These are phyloP conservation scores for Macaca nemestrina DNA, from an alignment of 2,113 vertebrate species.

Conservation along the genomic window DNA sequence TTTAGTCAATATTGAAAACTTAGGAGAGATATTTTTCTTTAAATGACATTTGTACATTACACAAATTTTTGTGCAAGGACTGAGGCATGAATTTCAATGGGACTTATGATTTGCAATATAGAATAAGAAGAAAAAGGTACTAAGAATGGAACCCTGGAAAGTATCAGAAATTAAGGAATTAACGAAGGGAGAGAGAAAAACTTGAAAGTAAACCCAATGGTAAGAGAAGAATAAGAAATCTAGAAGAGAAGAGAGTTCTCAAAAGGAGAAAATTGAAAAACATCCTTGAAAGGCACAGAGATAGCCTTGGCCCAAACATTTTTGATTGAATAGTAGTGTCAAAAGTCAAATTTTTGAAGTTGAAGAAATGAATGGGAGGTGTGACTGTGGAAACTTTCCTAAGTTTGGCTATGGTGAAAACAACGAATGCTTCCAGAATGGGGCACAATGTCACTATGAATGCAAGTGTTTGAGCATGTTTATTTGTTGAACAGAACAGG, in stretches of 20 bases:
- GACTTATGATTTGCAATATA: background rate
- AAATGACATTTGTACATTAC: background rate
- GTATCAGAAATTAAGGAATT: background rate
- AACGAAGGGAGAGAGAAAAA: background rate
- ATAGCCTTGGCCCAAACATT: background rate
- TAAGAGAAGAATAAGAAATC: background rate
- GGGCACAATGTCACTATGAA: background rate
- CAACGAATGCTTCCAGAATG: slow-evolving; percentile 15
- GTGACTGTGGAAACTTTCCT: background rate
- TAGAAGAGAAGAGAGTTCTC: background rate
- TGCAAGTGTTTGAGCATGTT: background rate
- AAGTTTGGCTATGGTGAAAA: slow-evolving; percentile 1
- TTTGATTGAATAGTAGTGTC: background rate
- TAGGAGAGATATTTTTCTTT: background rate
- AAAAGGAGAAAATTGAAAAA: background rate
- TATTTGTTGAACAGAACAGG: background rate
- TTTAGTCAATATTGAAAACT: background rate
- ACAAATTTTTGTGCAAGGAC: background rate
- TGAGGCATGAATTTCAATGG: background rate
- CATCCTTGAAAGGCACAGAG: background rate
- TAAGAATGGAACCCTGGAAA: background rate
- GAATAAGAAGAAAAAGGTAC: background rate
- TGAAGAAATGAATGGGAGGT: background rate
- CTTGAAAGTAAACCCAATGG: background rate
- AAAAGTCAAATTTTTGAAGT: background rate